Evolutionary conservation across 2,797 vertebrate species (phyloP).

Genomic region (Gobionotothen gibberifrons): DNA sequence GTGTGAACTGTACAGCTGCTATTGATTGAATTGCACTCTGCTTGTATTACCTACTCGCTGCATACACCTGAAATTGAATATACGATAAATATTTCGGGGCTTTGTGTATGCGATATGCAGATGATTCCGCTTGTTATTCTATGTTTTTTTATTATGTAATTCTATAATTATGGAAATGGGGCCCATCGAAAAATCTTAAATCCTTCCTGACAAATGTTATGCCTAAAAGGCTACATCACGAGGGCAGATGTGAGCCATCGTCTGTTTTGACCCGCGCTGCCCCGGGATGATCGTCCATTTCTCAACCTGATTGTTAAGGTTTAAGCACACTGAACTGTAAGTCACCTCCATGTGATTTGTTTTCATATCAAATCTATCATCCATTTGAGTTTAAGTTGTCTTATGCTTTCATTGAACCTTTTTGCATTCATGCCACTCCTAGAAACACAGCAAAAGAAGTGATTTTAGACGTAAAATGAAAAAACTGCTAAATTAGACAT

Average conservation of each 20-base stretch:
- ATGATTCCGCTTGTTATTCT: neutral
- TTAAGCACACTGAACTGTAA: conserved; percentile 17
- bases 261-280: conserved; percentile 29
- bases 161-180: conserved; percentile 11
- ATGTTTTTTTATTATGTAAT: neutral
- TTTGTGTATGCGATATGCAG: neutral
- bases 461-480: conserved; percentile 2
- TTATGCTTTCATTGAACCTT: conserved; percentile 9
- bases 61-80: conserved; percentile 22
- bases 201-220: neutral
- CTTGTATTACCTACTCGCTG: conserved; percentile 15
- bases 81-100: neutral
- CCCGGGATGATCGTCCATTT: conserved; percentile 29
- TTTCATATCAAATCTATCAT: conserved; percentile 34
- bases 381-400: conserved; percentile 11
- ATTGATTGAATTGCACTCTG: conserved; percentile 23
- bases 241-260: conserved; percentile 34
- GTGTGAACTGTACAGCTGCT: conserved; percentile 16
- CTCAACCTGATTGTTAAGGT: conserved; percentile 34
- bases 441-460: conserved; percentile 7
- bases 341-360: conserved; percentile 30
- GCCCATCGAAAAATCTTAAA: neutral
- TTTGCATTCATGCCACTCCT: neutral
- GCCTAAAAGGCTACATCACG: neutral
- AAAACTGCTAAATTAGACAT: conserved; percentile 1